A percentile compares a stretch with the other conserved stretches of the same genome.
These are phyloP conservation scores for Nycticebus coucang DNA, from an alignment of 2,113 vertebrate species.

Conservation along the genomic window DNA sequence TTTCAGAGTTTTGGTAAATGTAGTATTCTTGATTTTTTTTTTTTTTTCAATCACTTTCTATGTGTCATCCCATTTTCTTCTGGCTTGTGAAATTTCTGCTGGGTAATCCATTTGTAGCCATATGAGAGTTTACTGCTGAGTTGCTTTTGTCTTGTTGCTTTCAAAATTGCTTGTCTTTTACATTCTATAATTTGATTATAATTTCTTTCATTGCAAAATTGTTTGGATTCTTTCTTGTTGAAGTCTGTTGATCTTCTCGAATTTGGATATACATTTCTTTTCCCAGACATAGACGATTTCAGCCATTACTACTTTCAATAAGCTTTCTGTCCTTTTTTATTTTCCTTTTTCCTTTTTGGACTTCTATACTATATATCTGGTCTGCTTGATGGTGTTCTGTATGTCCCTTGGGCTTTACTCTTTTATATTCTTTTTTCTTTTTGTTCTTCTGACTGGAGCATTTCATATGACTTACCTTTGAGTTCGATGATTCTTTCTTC, in stretches of 20 bases:
- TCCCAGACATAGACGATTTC: background rate
- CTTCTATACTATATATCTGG: background rate
- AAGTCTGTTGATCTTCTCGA: background rate
- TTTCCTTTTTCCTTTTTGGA: background rate
- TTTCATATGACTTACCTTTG: background rate
- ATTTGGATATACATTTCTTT: background rate
- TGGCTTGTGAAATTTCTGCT: background rate
- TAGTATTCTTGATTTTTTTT: background rate
- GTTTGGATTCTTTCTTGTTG: background rate
- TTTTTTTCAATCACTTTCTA: background rate
- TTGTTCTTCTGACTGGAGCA: background rate
- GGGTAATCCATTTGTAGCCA: background rate
- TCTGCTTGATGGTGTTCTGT: background rate
- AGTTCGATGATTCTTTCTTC: background rate
- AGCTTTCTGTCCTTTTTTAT: background rate
- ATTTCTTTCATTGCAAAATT: background rate
- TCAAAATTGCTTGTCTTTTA: background rate
- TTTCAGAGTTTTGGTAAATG: background rate
- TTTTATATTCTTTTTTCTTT: background rate
- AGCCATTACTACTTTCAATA: background rate
- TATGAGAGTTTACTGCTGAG: background rate
- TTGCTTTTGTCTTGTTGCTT: background rate
- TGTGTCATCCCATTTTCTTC: background rate
- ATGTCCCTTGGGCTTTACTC: background rate
- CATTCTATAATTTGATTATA: background rate